Evolutionary conservation across 2,113 vertebrate species (phyloP).

Genomic region (Callithrix jacchus): DNA sequence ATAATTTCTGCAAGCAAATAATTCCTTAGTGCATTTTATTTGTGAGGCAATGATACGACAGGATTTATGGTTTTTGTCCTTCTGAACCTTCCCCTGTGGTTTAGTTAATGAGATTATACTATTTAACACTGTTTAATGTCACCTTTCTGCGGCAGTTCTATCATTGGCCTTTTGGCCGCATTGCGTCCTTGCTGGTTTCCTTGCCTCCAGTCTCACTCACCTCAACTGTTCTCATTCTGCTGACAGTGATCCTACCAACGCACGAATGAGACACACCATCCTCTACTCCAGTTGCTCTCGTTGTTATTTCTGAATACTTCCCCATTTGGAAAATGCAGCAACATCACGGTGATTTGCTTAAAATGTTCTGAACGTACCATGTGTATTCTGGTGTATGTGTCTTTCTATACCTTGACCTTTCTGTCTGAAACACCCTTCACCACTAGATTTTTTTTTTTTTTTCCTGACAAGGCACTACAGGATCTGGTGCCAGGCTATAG

Average conservation of each 20-base stretch:
- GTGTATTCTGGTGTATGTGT: background rate
- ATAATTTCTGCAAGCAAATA: background rate
- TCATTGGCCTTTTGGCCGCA: background rate
- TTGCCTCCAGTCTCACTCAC: background rate
- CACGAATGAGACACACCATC: accelerated
- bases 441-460: background rate
- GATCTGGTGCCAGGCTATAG: too few species aligned
- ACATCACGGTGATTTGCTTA: background rate
- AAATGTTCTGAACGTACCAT: background rate
- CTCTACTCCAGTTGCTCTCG: too few species aligned
- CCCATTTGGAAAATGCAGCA: background rate
- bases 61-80: background rate
- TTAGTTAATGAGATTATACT: background rate
- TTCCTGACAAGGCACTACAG: background rate
- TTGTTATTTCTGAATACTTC: background rate
- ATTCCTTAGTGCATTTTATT: background rate
- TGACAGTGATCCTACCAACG: background rate
- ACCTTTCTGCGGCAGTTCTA: background rate
- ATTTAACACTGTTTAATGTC: background rate
- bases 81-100: background rate
- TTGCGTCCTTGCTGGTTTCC: background rate
- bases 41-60: background rate
- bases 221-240: background rate
- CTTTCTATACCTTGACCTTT: background rate
- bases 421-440: background rate